Base-by-base conservation (phyloP, 2,113 vertebrate species). In the Chionomys nivalis region DNA sequence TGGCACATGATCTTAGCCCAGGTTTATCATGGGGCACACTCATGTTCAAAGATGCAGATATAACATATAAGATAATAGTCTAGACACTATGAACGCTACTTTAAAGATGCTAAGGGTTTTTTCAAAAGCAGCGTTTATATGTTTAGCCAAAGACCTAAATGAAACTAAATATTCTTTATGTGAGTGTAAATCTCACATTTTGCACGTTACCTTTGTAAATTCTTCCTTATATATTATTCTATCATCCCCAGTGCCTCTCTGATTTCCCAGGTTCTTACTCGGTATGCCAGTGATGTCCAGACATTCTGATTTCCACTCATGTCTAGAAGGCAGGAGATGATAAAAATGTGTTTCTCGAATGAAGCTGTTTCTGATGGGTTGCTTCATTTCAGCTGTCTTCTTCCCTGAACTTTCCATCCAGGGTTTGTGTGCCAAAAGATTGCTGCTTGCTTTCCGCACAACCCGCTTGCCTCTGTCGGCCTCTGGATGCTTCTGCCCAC, bases 371-470 rank as follows among this genome's bases (percentile, higher is more conserved):
- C 26, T 31, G 7, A 81, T 4, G n/a, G 19, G n/a, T 72, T 85
- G 17, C 17, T 36, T n/a, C 0, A 0, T 17, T 70, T 12, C 75
- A 82, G 76, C 68, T 26, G 7, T 36, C 24, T 5, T 89, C 21
- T 95, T 90, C 97, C 83, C n/a, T 24, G 87, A 3, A 89, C 77
- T 44, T 47, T 61, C 55, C 14, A 93, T n/a, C 81, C 96, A 44
- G 70, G 52, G 19, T 44, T 75, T 8, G 21, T 55, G 86, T 72
- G 16, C 52, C 83, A 83, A 89, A 86, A 79, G 19, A 65, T 5
- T 31, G 52, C 10, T 91, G 93, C 23, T 68, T 95, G 78, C 83
- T 97, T 97, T 96, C 78, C 58, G 44, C 75, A 75, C 44, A 90
- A 33, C n/a, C 36, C 55, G 33, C 78, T 93, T 63, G 36, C 7